phyloP scores from a whole-genome alignment of 2,888 invertebrate genomes.

The Patella caerulea region DNA sequence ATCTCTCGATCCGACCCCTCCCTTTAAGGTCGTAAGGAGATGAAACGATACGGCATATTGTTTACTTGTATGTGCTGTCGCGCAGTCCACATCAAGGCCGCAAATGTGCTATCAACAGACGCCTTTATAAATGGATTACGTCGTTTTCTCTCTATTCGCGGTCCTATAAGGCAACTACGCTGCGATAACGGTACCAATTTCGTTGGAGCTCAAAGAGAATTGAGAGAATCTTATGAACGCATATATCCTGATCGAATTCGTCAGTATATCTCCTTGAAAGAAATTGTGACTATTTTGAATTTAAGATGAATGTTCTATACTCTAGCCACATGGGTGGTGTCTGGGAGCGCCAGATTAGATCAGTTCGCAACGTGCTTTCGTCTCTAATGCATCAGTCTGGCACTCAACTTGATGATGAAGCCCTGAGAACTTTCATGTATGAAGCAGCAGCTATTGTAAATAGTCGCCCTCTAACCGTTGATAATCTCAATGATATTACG shows the following conservation, averaged over 20 bases:
- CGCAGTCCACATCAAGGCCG: conserved; percentile 57
- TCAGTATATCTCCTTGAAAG: conserved; percentile 24
- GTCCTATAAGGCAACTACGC: conserved; percentile 34
- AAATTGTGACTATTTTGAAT: conserved; percentile 29
- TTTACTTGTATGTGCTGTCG: conserved; percentile 61
- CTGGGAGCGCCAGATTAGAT: conserved; percentile 50
- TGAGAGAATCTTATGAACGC: conserved; percentile 24
- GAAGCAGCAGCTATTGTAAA: conserved; percentile 37
- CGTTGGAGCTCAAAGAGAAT: background rate
- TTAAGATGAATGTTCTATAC: conserved; percentile 43
- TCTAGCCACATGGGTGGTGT: conserved; percentile 50
- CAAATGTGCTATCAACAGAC: conserved; percentile 37
- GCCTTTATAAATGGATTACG: conserved; percentile 39
- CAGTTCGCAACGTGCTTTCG: conserved; percentile 37
- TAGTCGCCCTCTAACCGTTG: conserved; percentile 33
- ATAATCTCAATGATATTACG: background rate
- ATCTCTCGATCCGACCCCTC: conserved; percentile 43
- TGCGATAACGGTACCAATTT: conserved; percentile 27
- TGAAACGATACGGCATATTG: conserved; percentile 56
- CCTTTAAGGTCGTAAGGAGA: conserved; percentile 57
- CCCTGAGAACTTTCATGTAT: conserved; percentile 32
- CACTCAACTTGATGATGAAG: conserved; percentile 29
- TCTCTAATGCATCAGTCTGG: conserved; percentile 23
- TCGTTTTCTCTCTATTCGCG: conserved; percentile 29
- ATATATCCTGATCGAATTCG: conserved; percentile 24